Evolutionary conservation across 1,140 invertebrate genomes (phyloP).

Genomic region (Stenopsyche tienmushanensis): DNA sequence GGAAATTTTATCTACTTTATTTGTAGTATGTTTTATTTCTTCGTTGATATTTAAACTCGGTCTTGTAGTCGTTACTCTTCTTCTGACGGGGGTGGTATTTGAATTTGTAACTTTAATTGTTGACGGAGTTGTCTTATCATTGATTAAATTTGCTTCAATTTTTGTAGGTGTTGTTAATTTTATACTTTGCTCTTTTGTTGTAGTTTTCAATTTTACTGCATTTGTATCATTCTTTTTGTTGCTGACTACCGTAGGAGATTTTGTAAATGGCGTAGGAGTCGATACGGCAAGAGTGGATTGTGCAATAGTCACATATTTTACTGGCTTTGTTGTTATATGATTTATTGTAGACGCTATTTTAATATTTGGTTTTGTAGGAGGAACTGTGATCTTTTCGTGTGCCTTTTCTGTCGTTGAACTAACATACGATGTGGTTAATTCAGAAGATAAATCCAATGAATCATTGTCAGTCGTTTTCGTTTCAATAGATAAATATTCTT

Average conservation of each 20-base stretch:
- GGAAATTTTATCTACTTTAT: neutral
- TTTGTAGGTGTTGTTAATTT: neutral
- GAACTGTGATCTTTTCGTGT: conserved; percentile 9
- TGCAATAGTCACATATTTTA: too few relatives aligned
- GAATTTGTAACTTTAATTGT: neutral
- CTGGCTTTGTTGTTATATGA: conserved; percentile 12
- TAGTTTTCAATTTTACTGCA: neutral
- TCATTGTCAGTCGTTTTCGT: too few relatives aligned
- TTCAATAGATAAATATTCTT: too few relatives aligned
- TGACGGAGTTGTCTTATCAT: neutral
- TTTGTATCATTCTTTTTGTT: neutral
- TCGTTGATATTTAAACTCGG: too few relatives aligned
- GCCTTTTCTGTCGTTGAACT: conserved; percentile 34
- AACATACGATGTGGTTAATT: conserved; percentile 24
- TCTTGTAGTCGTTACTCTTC: neutral
- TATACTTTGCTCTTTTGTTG: too few relatives aligned
- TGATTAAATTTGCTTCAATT: neutral
- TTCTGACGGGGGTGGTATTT: neutral
- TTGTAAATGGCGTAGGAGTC: neutral
- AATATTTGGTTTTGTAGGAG: neutral
- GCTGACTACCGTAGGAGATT: neutral
- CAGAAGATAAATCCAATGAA: too few relatives aligned
- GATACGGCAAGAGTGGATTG: too few relatives aligned
- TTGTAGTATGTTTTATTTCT: too few relatives aligned
- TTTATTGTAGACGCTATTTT: conserved; percentile 11